These are phyloP conservation scores for Notodonta dromedarius DNA, from an alignment of 2,888 invertebrate species.

Conservation along the genomic window DNA sequence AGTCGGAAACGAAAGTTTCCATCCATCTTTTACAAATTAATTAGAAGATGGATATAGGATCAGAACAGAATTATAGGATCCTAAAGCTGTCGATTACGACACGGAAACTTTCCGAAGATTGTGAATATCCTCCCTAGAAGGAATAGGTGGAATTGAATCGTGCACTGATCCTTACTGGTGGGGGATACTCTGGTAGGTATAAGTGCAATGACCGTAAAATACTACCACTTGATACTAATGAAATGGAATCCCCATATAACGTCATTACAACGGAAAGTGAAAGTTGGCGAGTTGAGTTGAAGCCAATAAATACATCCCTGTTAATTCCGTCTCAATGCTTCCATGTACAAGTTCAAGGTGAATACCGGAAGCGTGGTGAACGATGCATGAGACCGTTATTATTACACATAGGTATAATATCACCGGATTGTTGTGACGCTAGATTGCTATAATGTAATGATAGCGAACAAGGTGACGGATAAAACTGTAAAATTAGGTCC, in stretches of 20 bases:
- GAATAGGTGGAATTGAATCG: too few relatives aligned
- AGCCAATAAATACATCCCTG: slow-evolving; percentile 28
- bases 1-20: too few relatives aligned
- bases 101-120: too few relatives aligned
- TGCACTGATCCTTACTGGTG: too few relatives aligned
- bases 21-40: too few relatives aligned
- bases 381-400: slow-evolving; percentile 25
- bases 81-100: too few relatives aligned
- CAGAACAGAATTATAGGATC: too few relatives aligned
- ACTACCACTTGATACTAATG: background rate
- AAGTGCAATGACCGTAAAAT: too few relatives aligned
- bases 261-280: slow-evolving; percentile 19
- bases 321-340: slow-evolving; percentile 34
- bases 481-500: background rate
- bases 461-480: background rate
- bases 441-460: background rate
- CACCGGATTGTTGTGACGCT: slow-evolving; percentile 17
- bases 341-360: slow-evolving; percentile 63
- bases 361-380: slow-evolving; percentile 35
- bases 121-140: too few relatives aligned
- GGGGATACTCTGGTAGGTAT: too few relatives aligned
- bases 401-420: slow-evolving; percentile 19
- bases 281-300: slow-evolving; percentile 26
- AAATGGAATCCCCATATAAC: background rate
- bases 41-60: too few relatives aligned